Evolutionary conservation across 2,888 invertebrate genomes (phyloP).

Genomic region (Holacanthella duospinosa): DNA sequence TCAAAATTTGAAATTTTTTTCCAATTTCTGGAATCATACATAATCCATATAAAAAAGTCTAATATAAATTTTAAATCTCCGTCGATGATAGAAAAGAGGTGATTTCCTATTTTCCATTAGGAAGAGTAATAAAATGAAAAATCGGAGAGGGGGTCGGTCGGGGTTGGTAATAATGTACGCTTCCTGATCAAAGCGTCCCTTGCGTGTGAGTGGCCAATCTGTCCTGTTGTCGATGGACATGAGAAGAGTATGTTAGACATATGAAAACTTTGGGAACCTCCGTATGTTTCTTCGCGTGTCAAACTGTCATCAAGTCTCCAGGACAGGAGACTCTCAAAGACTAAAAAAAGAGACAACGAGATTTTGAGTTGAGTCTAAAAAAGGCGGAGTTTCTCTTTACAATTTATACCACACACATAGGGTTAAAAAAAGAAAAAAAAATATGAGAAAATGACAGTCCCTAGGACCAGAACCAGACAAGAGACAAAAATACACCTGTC

Average conservation of each 20-base stretch:
- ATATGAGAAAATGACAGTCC: too few relatives aligned
- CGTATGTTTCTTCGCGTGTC: slow-evolving; percentile 7
- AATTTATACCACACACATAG: too few relatives aligned
- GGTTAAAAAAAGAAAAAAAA: too few relatives aligned
- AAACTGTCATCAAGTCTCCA: slow-evolving; percentile 3
- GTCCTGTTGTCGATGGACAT: slow-evolving; percentile 4
- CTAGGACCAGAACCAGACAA: too few relatives aligned
- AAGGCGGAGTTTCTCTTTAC: neutral
- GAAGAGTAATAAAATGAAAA: slow-evolving; percentile 6
- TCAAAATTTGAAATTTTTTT: too few relatives aligned
- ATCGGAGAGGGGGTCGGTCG: neutral
- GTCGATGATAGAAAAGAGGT: too few relatives aligned
- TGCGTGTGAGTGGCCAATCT: slow-evolving; percentile 1
- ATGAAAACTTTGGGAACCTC: too few relatives aligned
- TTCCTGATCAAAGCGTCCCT: slow-evolving; percentile 9
- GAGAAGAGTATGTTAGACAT: too few relatives aligned
- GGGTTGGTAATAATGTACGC: neutral
- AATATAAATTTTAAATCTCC: too few relatives aligned
- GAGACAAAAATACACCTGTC: too few relatives aligned
- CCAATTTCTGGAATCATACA: too few relatives aligned
- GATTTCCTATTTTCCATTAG: neutral
- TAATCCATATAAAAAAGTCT: too few relatives aligned
- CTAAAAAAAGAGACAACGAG: neutral
- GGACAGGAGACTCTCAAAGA: neutral
- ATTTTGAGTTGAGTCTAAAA: neutral